Evolutionary conservation across 2,888 invertebrate genomes (phyloP).

Genomic region (Sarcophaga carnaria): DNA sequence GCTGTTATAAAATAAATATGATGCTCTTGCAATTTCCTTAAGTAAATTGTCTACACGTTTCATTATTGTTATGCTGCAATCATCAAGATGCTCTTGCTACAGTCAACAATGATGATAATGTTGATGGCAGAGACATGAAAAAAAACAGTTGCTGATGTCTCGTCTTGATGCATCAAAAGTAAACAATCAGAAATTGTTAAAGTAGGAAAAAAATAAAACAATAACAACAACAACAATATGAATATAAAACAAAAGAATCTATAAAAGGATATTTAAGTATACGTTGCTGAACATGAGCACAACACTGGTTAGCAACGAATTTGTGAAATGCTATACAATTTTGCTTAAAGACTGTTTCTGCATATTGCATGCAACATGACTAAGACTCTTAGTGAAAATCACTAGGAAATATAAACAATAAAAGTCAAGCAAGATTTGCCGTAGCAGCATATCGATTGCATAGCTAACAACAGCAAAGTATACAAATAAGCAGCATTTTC

Average conservation of each 20-base stretch:
- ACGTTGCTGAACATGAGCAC: too few relatives aligned
- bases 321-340: too few relatives aligned
- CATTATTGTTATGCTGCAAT: constrained; percentile 34
- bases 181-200: constrained; percentile 48
- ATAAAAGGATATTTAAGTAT: background rate
- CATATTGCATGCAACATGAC: too few relatives aligned
- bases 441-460: background rate
- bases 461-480: background rate
- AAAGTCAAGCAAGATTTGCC: background rate
- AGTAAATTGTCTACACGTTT: constrained; percentile 30
- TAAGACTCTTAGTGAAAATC: too few relatives aligned
- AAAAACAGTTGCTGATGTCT: constrained; percentile 49
- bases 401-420: background rate
- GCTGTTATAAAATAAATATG: background rate
- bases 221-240: background rate
- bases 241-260: background rate
- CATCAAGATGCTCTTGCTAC: constrained; percentile 35
- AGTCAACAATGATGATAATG: constrained; percentile 40
- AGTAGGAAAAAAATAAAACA: background rate
- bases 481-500: constrained; percentile 35
- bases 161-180: constrained; percentile 53
- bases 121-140: constrained; percentile 16
- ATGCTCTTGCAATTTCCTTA: constrained; percentile 25
- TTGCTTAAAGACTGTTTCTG: too few relatives aligned
- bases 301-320: background rate